Evolutionary conservation across 2,888 invertebrate species (phyloP).

Genomic region (Timandra comae): DNA sequence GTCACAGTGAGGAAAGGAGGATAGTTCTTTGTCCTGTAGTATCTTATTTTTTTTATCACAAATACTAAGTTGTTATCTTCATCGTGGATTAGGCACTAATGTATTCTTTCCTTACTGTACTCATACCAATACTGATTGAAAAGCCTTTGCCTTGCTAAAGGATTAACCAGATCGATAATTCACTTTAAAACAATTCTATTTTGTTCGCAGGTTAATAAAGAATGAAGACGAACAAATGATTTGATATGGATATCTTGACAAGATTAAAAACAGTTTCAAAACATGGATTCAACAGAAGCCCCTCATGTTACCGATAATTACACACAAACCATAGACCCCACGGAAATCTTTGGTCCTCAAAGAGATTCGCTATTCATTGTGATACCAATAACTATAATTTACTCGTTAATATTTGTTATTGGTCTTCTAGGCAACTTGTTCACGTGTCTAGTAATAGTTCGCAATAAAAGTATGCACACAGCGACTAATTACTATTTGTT

Average conservation of each 20-base stretch:
- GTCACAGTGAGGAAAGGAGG: too few species aligned
- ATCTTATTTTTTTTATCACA: too few species aligned
- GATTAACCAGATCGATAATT: too few species aligned
- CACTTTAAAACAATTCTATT: slow-evolving; percentile 1
- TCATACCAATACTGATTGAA: too few species aligned
- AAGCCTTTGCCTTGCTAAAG: too few species aligned
- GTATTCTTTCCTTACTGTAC: too few species aligned
- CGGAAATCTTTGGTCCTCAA: slow-evolving; percentile 56
- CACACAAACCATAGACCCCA: slow-evolving; percentile 39
- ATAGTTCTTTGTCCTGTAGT: too few species aligned
- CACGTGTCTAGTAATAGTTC: slow-evolving; percentile 89
- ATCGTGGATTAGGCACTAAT: too few species aligned
- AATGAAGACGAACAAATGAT: neutral
- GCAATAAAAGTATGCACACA: slow-evolving; percentile 89
- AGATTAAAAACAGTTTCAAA: neutral
- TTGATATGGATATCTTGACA: neutral
- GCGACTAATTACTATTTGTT: slow-evolving; percentile 90
- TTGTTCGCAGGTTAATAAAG: slow-evolving; percentile 7
- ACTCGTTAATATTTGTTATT: slow-evolving; percentile 85
- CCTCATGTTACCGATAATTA: slow-evolving; percentile 20
- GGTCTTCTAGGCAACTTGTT: slow-evolving; percentile 89
- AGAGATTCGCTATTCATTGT: slow-evolving; percentile 79
- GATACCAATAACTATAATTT: slow-evolving; percentile 85
- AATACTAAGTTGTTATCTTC: too few species aligned
- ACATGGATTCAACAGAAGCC: slow-evolving; percentile 9